Evolutionary conservation across 2,113 vertebrate species (phyloP), one percentile per base, ranked within the genome.

Genomic region (Crotalus viridis): DNA sequence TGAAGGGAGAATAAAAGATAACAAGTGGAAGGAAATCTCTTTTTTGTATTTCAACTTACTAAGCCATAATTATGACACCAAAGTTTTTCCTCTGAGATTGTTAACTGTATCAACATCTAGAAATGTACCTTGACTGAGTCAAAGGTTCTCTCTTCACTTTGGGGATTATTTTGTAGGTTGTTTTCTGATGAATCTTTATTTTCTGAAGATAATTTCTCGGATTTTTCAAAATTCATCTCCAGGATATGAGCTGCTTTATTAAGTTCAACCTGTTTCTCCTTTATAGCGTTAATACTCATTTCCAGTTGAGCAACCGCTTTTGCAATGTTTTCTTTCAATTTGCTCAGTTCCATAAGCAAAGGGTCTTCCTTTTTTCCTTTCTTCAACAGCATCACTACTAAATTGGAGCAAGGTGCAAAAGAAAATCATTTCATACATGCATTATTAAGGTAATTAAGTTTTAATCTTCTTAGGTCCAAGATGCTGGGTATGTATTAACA

Each of bases 191-290:
- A 86, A 5, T 98, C 97, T 87, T 96, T 97, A 61, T 89, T 97
- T 46, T 97, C 96, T 54, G 93, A 96, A 94, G 96, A 95, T 56
- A 96, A 94, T 93, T 97, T 98, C 64, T 97, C 96, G 1, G 97
- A 96, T 91, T 98, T 98, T 95, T 99, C 98, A 10, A 97, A 97
- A 87, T 97, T 97, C 95, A 99, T 97, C 69, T 99, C 99, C 39
- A 99, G 96, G 94, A 99, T 99, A n/a, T 98, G 98, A 17, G 99
- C 99, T 93, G 99, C 98, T 97, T 99, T 99, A 92, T 99, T 98
- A 2, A 99, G 98, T 96, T 99, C 98, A 52, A 96, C 98, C 85
- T 98, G 98, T 93, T 99, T 99, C 96, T 98, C 98, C 95, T 99
- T 98, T 0, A 98, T 98, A 0, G 97, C 97, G 94, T 98, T 98